Evolutionary conservation across 2,113 vertebrate genomes (phyloP), one percentile per base, ranked within the genome.

Genomic region (Ptyas mucosa): DNA sequence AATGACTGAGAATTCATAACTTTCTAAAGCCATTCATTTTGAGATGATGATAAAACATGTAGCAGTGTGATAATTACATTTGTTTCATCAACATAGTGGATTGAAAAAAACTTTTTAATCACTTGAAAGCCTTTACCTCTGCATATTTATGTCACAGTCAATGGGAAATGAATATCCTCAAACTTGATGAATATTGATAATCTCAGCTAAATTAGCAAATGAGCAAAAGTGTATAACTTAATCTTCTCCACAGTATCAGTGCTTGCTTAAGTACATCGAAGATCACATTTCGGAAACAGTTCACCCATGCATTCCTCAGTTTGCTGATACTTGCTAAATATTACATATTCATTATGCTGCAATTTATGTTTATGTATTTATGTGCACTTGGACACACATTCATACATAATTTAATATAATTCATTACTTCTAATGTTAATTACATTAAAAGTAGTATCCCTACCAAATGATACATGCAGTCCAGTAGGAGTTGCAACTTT

Each of bases 41-140:
- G 1, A 3, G 6, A 52, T 93, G 52, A 18, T 86, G 21, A 49
- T 39, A 89, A n/a, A 96, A 43, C 93, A 8, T 93, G 11, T 5
- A 89, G 57, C 92, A 53, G 91, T 93, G 87, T 93, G n/a, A 43
- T 81, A 81, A 81, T 34, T 85, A 61, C 34, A 54, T 49, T 87
- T 43, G 3, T 53, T 88, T 49, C 14, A 55, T 93, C 54, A 89
- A 9, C 26, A 52, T 11, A 24, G 23, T 26, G 26, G 69, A 58
- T 34, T 85, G 34, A n/a, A 81, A 69, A 64, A 18, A 34, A 69
- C 64, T 15, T 69, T 69, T 34, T 15, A 69, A 55, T 89, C 24
- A 86, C 34, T 88, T 92, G n/a, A 57, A 92, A 89, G 15, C 26
- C 21, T 92, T 61, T 14, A 11, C 26, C 14, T 91, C 43, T 29